phyloP scores from a whole-genome alignment of 2,888 invertebrate species.

The Volucella inanis region DNA sequence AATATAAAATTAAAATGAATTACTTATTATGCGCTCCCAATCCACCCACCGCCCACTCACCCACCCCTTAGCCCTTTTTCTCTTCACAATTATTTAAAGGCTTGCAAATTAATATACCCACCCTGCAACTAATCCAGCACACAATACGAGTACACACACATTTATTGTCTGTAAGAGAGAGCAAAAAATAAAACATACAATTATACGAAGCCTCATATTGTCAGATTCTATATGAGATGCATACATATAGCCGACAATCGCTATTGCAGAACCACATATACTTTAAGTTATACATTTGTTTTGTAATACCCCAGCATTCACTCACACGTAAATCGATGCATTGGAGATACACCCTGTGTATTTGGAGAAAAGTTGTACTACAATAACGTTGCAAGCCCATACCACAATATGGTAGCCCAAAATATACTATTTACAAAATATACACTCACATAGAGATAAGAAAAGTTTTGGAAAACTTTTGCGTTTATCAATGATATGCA shows the following conservation, averaged over 20 bases:
- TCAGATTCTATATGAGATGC: neutral
- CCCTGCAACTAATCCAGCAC: neutral
- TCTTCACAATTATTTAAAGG: neutral
- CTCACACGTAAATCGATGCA: neutral
- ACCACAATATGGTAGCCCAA: neutral
- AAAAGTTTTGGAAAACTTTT: neutral
- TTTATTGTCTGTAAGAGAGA: neutral
- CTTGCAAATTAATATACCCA: slow-evolving; percentile 41
- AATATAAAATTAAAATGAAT: too few relatives aligned
- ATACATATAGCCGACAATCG: slow-evolving; percentile 2
- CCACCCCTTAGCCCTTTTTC: neutral
- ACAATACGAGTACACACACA: slow-evolving; percentile 5
- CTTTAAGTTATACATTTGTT: neutral
- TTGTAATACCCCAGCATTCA: neutral
- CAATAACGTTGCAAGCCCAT: slow-evolving; percentile 32
- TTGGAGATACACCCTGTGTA: neutral
- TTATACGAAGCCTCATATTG: neutral
- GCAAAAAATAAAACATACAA: slow-evolving; percentile 21
- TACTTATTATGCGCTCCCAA: too few relatives aligned
- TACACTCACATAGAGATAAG: neutral
- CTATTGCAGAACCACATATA: slow-evolving; percentile 9
- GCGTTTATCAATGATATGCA: too few relatives aligned
- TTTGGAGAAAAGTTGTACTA: slow-evolving; percentile 1
- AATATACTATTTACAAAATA: slow-evolving; percentile 25
- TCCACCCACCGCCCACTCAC: too few relatives aligned